Percentiles rank a stretch among this genome's conserved stretches.
phyloP scores from a whole-genome alignment of 2,113 vertebrate species.

The Marmota monax region DNA sequence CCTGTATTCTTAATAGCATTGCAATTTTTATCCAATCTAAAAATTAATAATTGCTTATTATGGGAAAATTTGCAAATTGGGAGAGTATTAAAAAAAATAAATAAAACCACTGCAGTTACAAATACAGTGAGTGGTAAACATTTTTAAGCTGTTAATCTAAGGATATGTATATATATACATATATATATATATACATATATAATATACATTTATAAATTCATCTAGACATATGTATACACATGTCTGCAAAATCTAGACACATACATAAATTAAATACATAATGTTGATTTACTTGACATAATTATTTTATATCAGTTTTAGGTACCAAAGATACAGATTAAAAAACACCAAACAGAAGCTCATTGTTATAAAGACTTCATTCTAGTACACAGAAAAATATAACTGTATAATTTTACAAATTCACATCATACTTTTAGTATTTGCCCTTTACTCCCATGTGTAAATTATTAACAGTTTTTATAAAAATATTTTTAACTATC shows the following conservation, averaged over 20 bases:
- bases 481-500: neutral
- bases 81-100: neutral
- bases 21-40: neutral
- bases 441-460: neutral
- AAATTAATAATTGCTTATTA: neutral
- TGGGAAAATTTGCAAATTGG: neutral
- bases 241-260: neutral
- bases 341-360: neutral
- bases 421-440: neutral
- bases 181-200: too few species aligned
- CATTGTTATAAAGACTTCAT: neutral
- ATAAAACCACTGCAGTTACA: neutral
- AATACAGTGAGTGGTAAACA: neutral
- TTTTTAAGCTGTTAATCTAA: neutral
- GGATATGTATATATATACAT: rapidly evolving
- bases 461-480: conserved; percentile 29
- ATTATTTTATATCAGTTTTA: neutral
- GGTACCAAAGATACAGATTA: neutral
- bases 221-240: neutral
- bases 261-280: neutral
- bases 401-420: neutral
- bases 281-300: neutral
- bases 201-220: neutral
- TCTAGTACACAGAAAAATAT: neutral
- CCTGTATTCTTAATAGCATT: neutral